Evolutionary conservation across 2,113 vertebrate species (phyloP).

Genomic region (Cathartes aura): DNA sequence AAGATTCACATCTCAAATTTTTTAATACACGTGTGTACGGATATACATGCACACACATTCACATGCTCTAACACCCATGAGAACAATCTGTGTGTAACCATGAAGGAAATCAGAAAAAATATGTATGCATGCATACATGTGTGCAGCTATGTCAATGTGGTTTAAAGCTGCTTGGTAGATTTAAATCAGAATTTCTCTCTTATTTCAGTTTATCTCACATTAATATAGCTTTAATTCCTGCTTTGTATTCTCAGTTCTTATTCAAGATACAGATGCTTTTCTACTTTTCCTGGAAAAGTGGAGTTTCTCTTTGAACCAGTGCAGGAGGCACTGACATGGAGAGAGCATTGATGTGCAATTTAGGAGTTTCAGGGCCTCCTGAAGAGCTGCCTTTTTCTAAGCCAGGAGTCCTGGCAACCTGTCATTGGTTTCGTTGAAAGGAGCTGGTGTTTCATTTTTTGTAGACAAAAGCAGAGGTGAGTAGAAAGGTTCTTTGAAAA

Average conservation of each 20-base stretch:
- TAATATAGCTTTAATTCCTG: background rate
- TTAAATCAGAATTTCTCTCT: background rate
- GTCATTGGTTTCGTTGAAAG: background rate
- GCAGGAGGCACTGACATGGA: background rate
- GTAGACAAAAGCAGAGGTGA: background rate
- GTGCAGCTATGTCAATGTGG: background rate
- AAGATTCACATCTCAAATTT: background rate
- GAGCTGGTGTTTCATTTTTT: background rate
- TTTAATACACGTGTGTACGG: accelerated
- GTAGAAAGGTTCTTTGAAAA: background rate
- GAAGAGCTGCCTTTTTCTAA: background rate
- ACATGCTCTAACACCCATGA: background rate
- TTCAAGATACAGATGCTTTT: background rate
- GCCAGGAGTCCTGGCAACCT: background rate
- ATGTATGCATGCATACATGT: background rate
- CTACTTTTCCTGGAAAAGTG: background rate
- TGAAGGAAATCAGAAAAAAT: background rate
- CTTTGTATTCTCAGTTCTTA: background rate
- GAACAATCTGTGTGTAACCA: background rate
- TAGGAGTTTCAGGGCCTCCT: background rate
- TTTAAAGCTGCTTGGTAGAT: background rate
- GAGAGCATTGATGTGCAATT: background rate
- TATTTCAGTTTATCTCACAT: background rate
- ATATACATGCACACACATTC: background rate
- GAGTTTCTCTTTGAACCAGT: background rate